Percentiles rank a stretch among this genome's conserved stretches.
phyloP scores from a whole-genome alignment of 1,140 invertebrate species.

The Nasonia giraulti region DNA sequence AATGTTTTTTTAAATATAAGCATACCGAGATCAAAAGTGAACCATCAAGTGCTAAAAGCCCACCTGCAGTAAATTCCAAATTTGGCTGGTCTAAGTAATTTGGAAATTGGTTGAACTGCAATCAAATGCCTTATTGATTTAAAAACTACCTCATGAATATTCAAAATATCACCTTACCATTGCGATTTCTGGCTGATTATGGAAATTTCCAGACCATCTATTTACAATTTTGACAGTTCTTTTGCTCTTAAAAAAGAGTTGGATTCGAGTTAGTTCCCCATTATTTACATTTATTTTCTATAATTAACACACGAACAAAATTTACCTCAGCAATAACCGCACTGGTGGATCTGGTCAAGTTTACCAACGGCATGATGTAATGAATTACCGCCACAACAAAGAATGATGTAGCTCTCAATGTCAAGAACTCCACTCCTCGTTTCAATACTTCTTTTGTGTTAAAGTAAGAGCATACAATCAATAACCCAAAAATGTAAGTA shows the following conservation, averaged over 20 bases:
- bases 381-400: too few species aligned
- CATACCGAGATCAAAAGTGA: background rate
- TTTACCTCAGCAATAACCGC: background rate
- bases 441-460: background rate
- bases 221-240: background rate
- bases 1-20: background rate
- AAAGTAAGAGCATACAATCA: background rate
- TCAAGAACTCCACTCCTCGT: too few species aligned
- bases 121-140: background rate
- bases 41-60: background rate
- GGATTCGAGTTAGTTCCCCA: background rate
- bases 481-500: background rate
- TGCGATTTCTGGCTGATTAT: background rate
- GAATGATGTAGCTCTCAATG: too few species aligned
- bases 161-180: background rate
- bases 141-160: background rate
- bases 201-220: background rate
- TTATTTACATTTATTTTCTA: background rate
- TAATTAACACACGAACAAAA: background rate
- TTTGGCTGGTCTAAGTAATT: background rate
- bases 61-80: background rate
- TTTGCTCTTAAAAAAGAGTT: background rate
- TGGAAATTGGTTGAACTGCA: background rate
- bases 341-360: background rate
- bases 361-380: background rate